Percentiles rank a stretch among this genome's conserved stretches.
These are phyloP conservation scores for Tenualosa thibaudeaui DNA, from an alignment of 2,797 vertebrate genomes.

Conservation along the genomic window DNA sequence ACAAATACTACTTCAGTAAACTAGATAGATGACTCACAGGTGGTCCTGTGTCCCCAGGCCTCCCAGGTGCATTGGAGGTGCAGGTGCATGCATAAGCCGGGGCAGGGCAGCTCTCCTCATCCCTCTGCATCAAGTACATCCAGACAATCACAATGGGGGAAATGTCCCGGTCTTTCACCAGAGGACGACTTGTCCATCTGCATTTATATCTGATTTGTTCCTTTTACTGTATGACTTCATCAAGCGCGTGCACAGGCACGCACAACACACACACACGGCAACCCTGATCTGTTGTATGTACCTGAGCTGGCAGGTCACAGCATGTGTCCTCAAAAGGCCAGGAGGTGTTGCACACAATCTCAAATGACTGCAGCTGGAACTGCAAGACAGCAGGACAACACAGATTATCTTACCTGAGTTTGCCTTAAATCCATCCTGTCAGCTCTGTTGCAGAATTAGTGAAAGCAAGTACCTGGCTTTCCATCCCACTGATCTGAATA, in stretches of 20 bases:
- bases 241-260: background rate
- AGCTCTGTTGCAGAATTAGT: background rate
- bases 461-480: background rate
- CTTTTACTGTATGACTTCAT: too few species aligned
- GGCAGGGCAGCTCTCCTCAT: slow-evolving; percentile 83
- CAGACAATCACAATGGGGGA: background rate
- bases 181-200: background rate
- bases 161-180: background rate
- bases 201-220: background rate
- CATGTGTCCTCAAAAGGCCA: slow-evolving; percentile 84
- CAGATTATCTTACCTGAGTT: background rate
- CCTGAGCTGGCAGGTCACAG: slow-evolving; percentile 87
- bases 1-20: too few species aligned
- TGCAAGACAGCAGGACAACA: slow-evolving; percentile 51
- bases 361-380: slow-evolving; percentile 90
- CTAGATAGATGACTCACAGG: slow-evolving; percentile 69
- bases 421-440: background rate
- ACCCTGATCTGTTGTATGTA: slow-evolving; percentile 48
- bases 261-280: background rate
- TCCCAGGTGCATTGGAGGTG: slow-evolving; percentile 75
- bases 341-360: slow-evolving; percentile 81
- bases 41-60: slow-evolving; percentile 80
- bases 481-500: background rate
- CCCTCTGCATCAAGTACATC: slow-evolving; percentile 73
- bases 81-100: slow-evolving; percentile 79